phyloP scores from a whole-genome alignment of 2,797 vertebrate species.

The Perodicticus potto region DNA sequence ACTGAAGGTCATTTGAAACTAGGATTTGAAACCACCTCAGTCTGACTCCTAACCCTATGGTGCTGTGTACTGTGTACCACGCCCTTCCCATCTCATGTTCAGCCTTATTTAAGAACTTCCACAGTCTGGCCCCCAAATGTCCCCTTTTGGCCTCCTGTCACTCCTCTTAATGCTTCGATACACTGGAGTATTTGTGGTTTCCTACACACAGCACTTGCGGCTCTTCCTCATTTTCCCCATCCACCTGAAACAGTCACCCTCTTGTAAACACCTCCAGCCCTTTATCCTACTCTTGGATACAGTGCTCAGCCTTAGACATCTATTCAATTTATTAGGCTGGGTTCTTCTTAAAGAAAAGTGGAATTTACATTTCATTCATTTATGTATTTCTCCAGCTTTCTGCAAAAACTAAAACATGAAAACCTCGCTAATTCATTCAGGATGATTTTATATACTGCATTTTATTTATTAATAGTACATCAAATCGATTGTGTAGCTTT shows the following conservation, averaged over 20 bases:
- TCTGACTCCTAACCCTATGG: neutral
- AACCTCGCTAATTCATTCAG: neutral
- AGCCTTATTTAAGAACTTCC: neutral
- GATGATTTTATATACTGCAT: constrained; percentile 5
- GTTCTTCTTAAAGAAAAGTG: constrained; percentile 8
- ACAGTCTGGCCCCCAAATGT: neutral
- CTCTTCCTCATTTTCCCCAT: neutral
- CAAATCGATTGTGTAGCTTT: neutral
- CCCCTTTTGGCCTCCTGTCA: neutral
- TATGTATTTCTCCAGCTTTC: neutral
- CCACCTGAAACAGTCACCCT: neutral
- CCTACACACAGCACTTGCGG: neutral
- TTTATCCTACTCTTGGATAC: neutral
- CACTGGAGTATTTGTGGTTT: neutral
- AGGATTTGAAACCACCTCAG: neutral
- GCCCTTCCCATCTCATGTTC: neutral
- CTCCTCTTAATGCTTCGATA: neutral
- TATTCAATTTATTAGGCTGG: neutral
- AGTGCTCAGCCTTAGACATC: neutral
- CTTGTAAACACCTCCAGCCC: neutral
- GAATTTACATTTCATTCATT: constrained; percentile 15
- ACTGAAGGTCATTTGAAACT: neutral
- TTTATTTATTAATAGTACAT: neutral
- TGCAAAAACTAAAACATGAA: neutral
- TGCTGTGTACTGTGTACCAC: neutral